Percentiles rank a stretch among this genome's conserved stretches.
These are phyloP conservation scores for Brachionus calyciflorus DNA, from an alignment of 1,140 invertebrate species.

Conservation along the genomic window DNA sequence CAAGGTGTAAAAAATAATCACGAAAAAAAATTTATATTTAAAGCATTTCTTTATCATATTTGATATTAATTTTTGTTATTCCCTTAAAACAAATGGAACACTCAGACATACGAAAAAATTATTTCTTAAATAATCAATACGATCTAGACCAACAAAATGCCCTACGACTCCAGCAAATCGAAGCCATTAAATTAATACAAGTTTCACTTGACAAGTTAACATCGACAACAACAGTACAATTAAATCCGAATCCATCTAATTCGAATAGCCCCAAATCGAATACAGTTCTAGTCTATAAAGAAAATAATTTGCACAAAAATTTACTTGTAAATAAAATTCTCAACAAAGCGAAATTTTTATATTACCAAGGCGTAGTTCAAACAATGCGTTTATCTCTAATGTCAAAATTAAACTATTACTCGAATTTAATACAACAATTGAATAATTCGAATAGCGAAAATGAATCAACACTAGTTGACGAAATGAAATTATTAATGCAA, in stretches of 20 bases:
- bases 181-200: constrained; percentile 39
- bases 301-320: constrained; percentile 43
- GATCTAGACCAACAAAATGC: constrained; percentile 31
- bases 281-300: constrained; percentile 33
- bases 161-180: constrained; percentile 29
- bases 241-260: not conserved
- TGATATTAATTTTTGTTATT: too few relatives aligned
- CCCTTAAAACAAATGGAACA: not conserved
- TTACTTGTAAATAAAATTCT: constrained; percentile 43
- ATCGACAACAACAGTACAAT: not conserved
- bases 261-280: not conserved
- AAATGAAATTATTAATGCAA: constrained; percentile 31
- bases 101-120: not conserved
- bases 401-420: constrained; percentile 42
- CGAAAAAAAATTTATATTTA: not conserved
- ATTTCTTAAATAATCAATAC: not conserved
- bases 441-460: not conserved
- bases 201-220: constrained; percentile 30
- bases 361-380: constrained; percentile 37
- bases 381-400: constrained; percentile 36
- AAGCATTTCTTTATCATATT: too few relatives aligned
- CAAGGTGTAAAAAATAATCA: constrained; percentile 20
- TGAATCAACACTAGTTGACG: constrained; percentile 1
- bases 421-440: constrained; percentile 17
- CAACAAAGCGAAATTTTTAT: constrained; percentile 37